A percentile compares a stretch with the other conserved stretches of the same genome.
These are phyloP conservation scores for Agriopis marginaria DNA, from an alignment of 2,888 invertebrate genomes.

Conservation along the genomic window DNA sequence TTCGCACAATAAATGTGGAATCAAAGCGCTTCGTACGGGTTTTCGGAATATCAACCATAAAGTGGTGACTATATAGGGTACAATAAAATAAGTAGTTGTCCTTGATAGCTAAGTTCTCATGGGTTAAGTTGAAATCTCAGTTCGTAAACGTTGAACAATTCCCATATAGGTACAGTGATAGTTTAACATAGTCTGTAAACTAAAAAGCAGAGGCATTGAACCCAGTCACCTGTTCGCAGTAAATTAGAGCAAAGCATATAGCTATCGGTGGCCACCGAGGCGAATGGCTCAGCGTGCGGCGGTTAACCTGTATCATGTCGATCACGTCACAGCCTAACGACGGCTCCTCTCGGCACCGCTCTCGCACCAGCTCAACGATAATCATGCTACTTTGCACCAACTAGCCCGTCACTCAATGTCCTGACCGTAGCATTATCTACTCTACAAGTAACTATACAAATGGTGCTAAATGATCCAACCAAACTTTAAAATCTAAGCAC, in stretches of 20 bases:
- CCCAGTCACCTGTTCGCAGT: no score
- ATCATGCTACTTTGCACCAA: conserved; percentile 65
- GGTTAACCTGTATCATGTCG: conserved; percentile 66
- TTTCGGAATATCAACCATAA: no score
- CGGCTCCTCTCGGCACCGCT: conserved; percentile 68
- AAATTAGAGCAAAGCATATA: conserved; percentile 3
- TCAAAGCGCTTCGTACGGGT: no score
- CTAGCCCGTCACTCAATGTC: conserved; percentile 63
- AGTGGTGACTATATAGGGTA: no score
- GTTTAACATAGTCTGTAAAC: no score
- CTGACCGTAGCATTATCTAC: conserved; percentile 50
- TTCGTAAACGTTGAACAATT: no score
- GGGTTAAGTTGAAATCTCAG: no score
- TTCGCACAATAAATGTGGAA: no score
- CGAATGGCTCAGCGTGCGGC: conserved; percentile 32
- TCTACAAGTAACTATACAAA: conserved; percentile 41
- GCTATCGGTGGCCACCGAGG: conserved; percentile 7
- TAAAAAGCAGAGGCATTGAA: no score
- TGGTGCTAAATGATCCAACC: conserved; percentile 33
- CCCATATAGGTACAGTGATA: no score
- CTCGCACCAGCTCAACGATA: conserved; percentile 58
- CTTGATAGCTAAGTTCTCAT: no score
- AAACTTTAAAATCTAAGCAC: conserved; percentile 34
- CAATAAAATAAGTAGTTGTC: no score
- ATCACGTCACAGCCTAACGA: conserved; percentile 62